Evolutionary conservation across 2,797 vertebrate genomes (phyloP).

Genomic region (Leptatherina wallacei): DNA sequence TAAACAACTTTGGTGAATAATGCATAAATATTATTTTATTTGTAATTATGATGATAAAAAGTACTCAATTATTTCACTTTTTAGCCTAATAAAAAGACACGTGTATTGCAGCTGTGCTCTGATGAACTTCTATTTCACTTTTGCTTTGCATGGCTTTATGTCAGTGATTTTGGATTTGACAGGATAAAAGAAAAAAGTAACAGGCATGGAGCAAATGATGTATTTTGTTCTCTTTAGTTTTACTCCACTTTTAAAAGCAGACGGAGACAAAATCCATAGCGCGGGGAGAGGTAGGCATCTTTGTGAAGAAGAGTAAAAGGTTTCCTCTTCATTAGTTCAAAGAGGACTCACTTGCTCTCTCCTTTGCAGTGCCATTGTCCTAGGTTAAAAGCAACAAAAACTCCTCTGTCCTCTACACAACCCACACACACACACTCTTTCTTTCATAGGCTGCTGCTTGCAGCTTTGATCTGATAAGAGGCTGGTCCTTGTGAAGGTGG

Average conservation of each 20-base stretch:
- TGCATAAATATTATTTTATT: background rate
- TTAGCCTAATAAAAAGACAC: background rate
- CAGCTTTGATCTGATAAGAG: slow-evolving; percentile 92
- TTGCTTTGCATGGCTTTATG: slow-evolving; percentile 4
- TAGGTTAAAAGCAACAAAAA: slow-evolving; percentile 78
- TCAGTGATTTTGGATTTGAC: slow-evolving; percentile 9
- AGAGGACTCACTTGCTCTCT: slow-evolving; percentile 63
- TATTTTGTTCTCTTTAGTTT: slow-evolving; percentile 23
- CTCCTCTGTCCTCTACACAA: slow-evolving; percentile 63
- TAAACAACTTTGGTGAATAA: background rate
- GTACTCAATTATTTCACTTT: background rate
- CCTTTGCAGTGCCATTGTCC: slow-evolving; percentile 68
- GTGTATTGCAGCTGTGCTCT: slow-evolving; percentile 1
- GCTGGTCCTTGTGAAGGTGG: slow-evolving; percentile 78
- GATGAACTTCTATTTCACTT: slow-evolving; percentile 14
- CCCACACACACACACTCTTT: slow-evolving; percentile 29
- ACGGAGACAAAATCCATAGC: slow-evolving; percentile 31
- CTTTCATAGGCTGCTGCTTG: slow-evolving; percentile 68
- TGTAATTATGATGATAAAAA: background rate
- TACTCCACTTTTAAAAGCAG: slow-evolving; percentile 28
- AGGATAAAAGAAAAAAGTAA: slow-evolving; percentile 32
- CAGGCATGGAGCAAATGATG: slow-evolving; percentile 13
- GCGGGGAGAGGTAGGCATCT: slow-evolving; percentile 44
- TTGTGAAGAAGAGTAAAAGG: slow-evolving; percentile 64
- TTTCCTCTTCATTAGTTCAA: slow-evolving; percentile 77